Evolutionary conservation across 2,888 invertebrate species (phyloP).

Genomic region (Epiblema foenella): DNA sequence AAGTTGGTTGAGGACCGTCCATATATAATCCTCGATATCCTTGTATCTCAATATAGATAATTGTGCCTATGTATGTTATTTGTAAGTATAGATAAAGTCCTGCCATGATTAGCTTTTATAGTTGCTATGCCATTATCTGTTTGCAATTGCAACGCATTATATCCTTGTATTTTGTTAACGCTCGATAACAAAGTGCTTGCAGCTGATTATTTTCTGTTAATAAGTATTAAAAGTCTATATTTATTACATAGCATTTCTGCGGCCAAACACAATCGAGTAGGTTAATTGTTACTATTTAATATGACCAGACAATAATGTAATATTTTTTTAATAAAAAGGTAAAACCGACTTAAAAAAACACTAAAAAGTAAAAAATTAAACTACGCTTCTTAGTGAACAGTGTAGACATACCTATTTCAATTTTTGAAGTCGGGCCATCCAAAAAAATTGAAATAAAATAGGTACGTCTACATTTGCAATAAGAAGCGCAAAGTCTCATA

Average conservation of each 20-base stretch:
- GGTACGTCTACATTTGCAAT: no score
- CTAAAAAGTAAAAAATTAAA: no score
- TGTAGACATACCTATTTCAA: no score
- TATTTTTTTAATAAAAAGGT: no score
- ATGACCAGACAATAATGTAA: no score
- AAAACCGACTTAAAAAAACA: no score
- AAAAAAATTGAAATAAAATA: no score
- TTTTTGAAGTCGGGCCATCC: no score
- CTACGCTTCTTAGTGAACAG: no score
- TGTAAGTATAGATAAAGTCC: constrained; percentile 11
- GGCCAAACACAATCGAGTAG: not conserved
- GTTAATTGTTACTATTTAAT: not conserved
- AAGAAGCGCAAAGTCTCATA: no score
- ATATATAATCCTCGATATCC: not conserved
- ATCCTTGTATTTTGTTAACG: constrained; percentile 15
- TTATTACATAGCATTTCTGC: no score
- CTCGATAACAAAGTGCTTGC: constrained; percentile 5
- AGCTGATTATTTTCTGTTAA: constrained; percentile 1
- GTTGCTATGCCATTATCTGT: constrained; percentile 33
- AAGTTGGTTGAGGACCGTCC: constrained; percentile 14
- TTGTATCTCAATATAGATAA: constrained; percentile 11
- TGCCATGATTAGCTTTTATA: constrained; percentile 31
- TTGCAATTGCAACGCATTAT: constrained; percentile 31
- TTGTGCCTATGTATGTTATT: constrained; percentile 28
- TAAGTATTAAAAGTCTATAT: not conserved